Evolutionary conservation across 2,113 vertebrate species (phyloP).

Genomic region (Cervus canadensis): DNA sequence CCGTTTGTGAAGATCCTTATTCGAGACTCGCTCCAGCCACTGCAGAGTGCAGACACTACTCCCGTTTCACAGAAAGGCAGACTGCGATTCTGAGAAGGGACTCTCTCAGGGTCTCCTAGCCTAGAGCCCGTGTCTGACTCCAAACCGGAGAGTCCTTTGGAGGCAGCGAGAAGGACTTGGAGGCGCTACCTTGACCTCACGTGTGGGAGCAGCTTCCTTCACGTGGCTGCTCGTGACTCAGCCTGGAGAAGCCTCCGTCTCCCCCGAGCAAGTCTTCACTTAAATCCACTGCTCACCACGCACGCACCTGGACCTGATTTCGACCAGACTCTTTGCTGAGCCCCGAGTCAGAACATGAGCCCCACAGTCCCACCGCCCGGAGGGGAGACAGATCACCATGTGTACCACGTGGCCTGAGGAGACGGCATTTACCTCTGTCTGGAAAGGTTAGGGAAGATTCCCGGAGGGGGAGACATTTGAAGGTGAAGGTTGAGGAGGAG

Average conservation of each 20-base stretch:
- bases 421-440: background rate
- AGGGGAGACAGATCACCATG: background rate
- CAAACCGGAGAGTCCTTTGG: rapidly evolving
- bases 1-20: rapidly evolving
- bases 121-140: background rate
- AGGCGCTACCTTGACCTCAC: rapidly evolving
- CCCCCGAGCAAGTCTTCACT: rapidly evolving
- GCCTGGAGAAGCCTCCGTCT: background rate
- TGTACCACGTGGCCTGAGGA: background rate
- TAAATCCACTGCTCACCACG: rapidly evolving
- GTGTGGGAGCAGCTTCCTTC: rapidly evolving
- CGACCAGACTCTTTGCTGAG: background rate
- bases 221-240: background rate
- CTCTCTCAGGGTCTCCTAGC: rapidly evolving
- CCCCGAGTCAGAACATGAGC: background rate
- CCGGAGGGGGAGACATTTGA: conserved; percentile 50
- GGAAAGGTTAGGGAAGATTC: conserved; percentile 55
- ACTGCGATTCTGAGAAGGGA: rapidly evolving
- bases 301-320: rapidly evolving
- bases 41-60: rapidly evolving
- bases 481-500: conserved; percentile 28
- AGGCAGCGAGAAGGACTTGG: rapidly evolving
- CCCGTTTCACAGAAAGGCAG: background rate
- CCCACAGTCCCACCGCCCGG: background rate
- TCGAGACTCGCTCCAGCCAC: rapidly evolving